These are phyloP conservation scores for Tichodroma muraria DNA, from an alignment of 2,113 vertebrate species.

Conservation along the genomic window DNA sequence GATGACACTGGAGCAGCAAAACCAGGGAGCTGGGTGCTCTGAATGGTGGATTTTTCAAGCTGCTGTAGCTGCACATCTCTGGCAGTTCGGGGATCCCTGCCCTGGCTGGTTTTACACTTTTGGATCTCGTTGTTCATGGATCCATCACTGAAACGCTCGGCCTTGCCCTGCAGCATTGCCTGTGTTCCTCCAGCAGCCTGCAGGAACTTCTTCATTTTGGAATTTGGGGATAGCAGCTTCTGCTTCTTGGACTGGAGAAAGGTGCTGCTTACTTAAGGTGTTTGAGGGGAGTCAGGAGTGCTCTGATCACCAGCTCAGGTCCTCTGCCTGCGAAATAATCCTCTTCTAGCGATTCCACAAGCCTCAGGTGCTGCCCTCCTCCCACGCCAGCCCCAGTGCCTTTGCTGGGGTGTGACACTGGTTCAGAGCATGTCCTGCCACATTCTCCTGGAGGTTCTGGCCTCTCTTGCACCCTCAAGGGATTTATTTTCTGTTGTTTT, in stretches of 20 bases:
- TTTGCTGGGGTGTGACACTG: neutral
- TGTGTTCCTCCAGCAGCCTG: no score
- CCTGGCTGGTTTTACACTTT: neutral
- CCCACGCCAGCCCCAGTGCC: accelerated
- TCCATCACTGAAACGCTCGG: neutral
- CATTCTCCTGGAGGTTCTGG: neutral
- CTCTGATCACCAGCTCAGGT: neutral
- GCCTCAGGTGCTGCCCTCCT: neutral
- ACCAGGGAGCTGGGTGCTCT: neutral
- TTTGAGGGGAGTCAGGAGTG: neutral
- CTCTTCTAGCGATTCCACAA: accelerated
- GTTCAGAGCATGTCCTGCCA: neutral
- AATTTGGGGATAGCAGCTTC: neutral
- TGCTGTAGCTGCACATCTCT: neutral
- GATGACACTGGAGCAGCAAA: neutral
- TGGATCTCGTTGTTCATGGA: neutral
- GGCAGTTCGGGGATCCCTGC: neutral
- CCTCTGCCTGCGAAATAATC: neutral
- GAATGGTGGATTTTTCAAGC: neutral
- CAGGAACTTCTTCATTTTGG: neutral
- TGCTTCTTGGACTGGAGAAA: neutral
- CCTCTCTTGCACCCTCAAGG: neutral
- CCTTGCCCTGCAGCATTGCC: neutral
- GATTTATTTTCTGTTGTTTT: neutral
- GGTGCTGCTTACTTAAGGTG: neutral